Base-by-base conservation (phyloP, 2,888 invertebrate genomes). In the Eugnorisma glareosa region DNA sequence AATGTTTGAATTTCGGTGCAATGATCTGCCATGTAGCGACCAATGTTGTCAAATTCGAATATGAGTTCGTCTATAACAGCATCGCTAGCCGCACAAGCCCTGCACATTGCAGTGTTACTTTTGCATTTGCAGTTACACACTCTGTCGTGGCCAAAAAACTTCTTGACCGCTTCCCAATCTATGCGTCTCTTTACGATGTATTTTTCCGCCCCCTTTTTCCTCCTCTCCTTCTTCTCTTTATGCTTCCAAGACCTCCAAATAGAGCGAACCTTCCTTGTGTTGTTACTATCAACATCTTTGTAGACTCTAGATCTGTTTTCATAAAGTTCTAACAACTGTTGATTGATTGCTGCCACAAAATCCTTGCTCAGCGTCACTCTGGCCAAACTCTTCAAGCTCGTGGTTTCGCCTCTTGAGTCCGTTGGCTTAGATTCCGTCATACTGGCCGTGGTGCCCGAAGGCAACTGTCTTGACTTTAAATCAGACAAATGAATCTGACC, bases 1-100 rank as follows among this genome's bases (percentile, higher is more conserved):
- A 89, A 96, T 0, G 94, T 94, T 86, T 96, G 95, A 73, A 96
- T 94, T 85, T 96, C 96, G 3, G 94, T 94, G 76, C 95, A 96
- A 83, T 96, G 95, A 28, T 94, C 93, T 10, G 85, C 90, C 92
- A 96, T 95, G 66, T 93, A 96, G 21, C 91, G 88, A 0, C 93
- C 92, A 67, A 96, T 81, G 72, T 94, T 94, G 13, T 95, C 92
- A 45, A 96, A 93, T 82, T 95, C 95, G 67, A 94, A 94, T 67
- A 93, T 91, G 1, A 96, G 90, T 87, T 96, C 95, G 0, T 90
- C 88, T 67, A 96, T 93, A 11, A 96, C 95, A 4, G 92, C 91
- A 73, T 96, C 94, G 73, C 93, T 93, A 0, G 95, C 95, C 2
- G 94, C 94, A 79, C 96, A 96, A 3, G 92, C 91, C 67, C 86